Conservation (phyloP, 2,113 vertebrate species). For the Sander vitreus region DNA sequence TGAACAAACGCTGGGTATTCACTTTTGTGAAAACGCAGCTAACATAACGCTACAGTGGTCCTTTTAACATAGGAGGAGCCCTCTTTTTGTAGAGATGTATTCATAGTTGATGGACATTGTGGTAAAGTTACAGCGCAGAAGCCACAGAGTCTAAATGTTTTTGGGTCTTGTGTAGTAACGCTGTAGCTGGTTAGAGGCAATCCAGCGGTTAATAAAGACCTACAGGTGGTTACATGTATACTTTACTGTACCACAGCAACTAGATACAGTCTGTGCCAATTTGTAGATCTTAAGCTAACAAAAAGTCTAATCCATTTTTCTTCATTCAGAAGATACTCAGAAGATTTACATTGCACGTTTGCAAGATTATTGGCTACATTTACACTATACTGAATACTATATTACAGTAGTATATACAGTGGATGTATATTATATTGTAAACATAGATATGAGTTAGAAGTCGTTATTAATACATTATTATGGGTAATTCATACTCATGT, state of each 20-base stretch:
- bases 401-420: neutral
- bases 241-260: too few relatives aligned
- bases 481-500: neutral
- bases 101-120: neutral
- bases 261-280: neutral
- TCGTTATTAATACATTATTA: neutral
- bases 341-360: neutral
- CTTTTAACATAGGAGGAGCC: neutral
- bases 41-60: neutral
- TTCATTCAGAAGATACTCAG: neutral
- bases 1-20: too few relatives aligned
- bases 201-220: neutral
- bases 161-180: neutral
- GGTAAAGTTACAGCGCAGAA: neutral
- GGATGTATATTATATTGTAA: neutral
- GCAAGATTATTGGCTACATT: neutral
- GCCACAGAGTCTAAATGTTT: neutral
- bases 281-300: neutral
- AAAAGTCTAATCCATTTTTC: neutral
- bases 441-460: neutral
- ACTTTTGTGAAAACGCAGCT: neutral
- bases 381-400: neutral
- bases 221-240: neutral
- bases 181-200: neutral
- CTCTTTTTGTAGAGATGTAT: neutral